A percentile compares a stretch with the other conserved stretches of the same genome.
These are phyloP conservation scores for Siniperca undulata DNA, from an alignment of 2,797 vertebrate species.

Conservation along the genomic window DNA sequence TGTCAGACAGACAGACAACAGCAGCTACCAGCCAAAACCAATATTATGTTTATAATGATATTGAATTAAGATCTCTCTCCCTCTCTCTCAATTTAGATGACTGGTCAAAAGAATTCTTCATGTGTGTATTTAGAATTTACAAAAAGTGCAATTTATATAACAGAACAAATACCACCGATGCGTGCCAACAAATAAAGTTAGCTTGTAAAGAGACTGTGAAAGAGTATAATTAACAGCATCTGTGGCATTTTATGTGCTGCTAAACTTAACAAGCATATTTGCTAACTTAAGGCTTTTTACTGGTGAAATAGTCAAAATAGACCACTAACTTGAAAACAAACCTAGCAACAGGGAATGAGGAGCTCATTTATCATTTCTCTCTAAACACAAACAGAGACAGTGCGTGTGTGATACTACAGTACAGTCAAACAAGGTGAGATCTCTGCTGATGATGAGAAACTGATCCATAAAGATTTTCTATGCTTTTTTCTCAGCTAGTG, in stretches of 20 bases:
- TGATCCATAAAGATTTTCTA: constrained; percentile 29
- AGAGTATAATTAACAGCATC: constrained; percentile 50
- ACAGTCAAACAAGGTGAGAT: constrained; percentile 39
- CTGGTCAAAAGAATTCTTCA: constrained; percentile 17
- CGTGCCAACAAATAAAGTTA: constrained; percentile 37
- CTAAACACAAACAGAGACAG: not conserved
- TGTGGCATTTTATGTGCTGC: constrained; percentile 37
- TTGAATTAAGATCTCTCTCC: constrained; percentile 14
- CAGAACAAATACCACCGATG: constrained; percentile 18
- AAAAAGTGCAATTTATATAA: constrained; percentile 22
- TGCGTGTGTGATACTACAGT: constrained; percentile 11
- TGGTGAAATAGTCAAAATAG: constrained; percentile 17
- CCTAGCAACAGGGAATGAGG: constrained; percentile 12
- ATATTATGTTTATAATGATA: constrained; percentile 50
- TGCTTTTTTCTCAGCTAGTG: not conserved
- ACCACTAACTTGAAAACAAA: constrained; percentile 38
- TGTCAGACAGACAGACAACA: constrained; percentile 57
- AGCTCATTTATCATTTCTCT: constrained; percentile 47
- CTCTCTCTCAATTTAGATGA: constrained; percentile 11
- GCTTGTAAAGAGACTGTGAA: constrained; percentile 39
- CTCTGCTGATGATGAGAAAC: constrained; percentile 20
- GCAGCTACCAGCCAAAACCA: constrained; percentile 55
- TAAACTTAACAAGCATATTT: constrained; percentile 42
- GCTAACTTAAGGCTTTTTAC: constrained; percentile 25
- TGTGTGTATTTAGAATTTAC: constrained; percentile 17